Conservation (phyloP, 2,888 invertebrate genomes). For the Parnassius mnemosyne region DNA sequence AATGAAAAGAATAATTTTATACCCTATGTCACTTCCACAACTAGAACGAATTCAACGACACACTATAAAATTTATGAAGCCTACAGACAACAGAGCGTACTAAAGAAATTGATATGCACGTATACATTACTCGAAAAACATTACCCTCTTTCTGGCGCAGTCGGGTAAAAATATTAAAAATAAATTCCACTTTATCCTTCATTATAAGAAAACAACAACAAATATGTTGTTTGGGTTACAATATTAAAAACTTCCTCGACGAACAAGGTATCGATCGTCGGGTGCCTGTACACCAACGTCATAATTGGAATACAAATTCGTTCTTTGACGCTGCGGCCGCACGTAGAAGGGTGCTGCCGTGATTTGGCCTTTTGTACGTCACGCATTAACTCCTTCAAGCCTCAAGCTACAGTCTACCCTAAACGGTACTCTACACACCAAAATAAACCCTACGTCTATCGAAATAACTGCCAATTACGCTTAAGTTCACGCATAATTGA, state of each 20-base stretch:
- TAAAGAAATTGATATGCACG: too few relatives aligned
- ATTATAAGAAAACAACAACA: too few relatives aligned
- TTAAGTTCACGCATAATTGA: constrained; percentile 36
- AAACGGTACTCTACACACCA: constrained; percentile 32
- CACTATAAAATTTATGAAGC: too few relatives aligned
- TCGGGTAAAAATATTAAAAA: too few relatives aligned
- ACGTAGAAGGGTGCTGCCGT: constrained; percentile 56
- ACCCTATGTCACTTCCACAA: too few relatives aligned
- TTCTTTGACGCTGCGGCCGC: constrained; percentile 70
- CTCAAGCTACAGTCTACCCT: constrained; percentile 59
- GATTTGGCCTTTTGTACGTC: constrained; percentile 79
- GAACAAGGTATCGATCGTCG: not conserved
- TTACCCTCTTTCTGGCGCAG: too few relatives aligned
- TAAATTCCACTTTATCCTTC: too few relatives aligned
- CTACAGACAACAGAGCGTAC: too few relatives aligned
- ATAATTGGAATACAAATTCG: constrained; percentile 80
- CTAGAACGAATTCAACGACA: too few relatives aligned
- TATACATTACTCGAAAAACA: too few relatives aligned
- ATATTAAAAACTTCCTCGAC: not conserved
- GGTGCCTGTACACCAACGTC: constrained; percentile 49
- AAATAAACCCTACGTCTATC: constrained; percentile 45
- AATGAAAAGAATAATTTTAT: too few relatives aligned
- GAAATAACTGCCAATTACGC: constrained; percentile 30
- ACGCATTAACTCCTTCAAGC: constrained; percentile 78
- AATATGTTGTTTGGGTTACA: not conserved